Conservation (phyloP, 2,888 invertebrate species). For the Dicyrtomina minuta region DNA sequence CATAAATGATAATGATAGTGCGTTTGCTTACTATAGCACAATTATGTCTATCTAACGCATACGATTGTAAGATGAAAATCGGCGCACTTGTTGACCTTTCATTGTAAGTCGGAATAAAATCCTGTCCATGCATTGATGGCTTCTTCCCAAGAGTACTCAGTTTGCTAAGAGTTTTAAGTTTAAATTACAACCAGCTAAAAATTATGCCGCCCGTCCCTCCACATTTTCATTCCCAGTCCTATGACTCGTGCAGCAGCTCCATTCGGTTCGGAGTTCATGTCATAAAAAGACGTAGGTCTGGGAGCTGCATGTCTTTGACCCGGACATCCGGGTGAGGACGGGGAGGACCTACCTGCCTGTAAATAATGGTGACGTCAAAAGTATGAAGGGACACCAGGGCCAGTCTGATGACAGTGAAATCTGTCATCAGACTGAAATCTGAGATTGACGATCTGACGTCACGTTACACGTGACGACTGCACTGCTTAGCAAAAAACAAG, state of each 20-base stretch:
- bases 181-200: constrained; percentile 52
- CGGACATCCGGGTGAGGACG: constrained; percentile 22
- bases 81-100: too few species aligned
- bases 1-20: too few species aligned
- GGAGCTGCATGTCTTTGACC: constrained; percentile 32
- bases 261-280: constrained; percentile 50
- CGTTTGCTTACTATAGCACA: too few species aligned
- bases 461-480: too few species aligned
- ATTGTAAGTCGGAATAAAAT: constrained; percentile 51
- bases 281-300: constrained; percentile 52
- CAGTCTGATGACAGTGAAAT: constrained; percentile 4
- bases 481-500: too few species aligned
- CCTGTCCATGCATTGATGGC: constrained; percentile 41
- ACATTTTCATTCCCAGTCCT: constrained; percentile 51
- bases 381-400: not conserved
- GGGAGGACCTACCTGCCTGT: constrained; percentile 1
- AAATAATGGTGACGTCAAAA: not conserved
- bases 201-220: constrained; percentile 49
- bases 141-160: constrained; percentile 42
- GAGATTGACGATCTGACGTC: constrained; percentile 35
- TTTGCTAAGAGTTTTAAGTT: constrained; percentile 46
- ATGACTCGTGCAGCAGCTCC: constrained; percentile 46
- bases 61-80: too few species aligned
- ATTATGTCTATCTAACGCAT: too few species aligned
- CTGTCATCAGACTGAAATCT: constrained; percentile 33